Base-by-base conservation (phyloP, 1,140 invertebrate species). In the Drosophila bipectinata region DNA sequence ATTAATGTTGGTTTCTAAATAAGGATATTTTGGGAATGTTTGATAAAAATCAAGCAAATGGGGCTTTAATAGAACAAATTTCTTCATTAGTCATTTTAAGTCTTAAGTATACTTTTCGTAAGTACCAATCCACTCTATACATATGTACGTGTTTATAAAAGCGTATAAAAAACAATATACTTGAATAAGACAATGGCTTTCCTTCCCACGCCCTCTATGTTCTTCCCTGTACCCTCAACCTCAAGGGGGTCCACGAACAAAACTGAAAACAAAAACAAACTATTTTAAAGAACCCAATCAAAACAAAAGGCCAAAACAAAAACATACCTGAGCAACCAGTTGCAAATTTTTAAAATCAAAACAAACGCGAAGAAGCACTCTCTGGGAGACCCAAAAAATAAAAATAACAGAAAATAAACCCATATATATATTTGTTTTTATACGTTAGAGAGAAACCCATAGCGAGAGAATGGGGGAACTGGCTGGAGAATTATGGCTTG, bases 261-360 rank as follows among this genome's bases (percentile, higher is more conserved):
- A 39, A n/a, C 2, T 4, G 10, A 37, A 37, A 12, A 68, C 14
- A 56, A 18, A 37, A 56, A 55, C 61, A 59, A 64, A 48, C 18
- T 44, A 21, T 41, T 18, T 32, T 28, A 72, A 58, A 28, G 15
- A 77, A 54, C 63, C 48, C n/a, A 57, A 64, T 37, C 39, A 51
- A 66, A 72, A 56, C 34, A 56, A 61, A 37, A 41, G 59, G 12
- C 57, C 51, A 41, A 39, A 68, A 56, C 51, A 56, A 69, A 24
- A 68, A 56, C 63, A 69, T 49, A 44, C 34, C 44, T 51, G 39
- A 63, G 52, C 72, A 85, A 85, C 82, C 74, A 87, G 82, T 85
- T 87, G 79, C 79, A 57, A 59, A 53, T 66, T 61, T 69, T 51
- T 47, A 53, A 66, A 88, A 88, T 79, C 78, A 88, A 79, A 87